Base-by-base conservation (phyloP, 2,888 invertebrate species). In the Amphipoea lucens region DNA sequence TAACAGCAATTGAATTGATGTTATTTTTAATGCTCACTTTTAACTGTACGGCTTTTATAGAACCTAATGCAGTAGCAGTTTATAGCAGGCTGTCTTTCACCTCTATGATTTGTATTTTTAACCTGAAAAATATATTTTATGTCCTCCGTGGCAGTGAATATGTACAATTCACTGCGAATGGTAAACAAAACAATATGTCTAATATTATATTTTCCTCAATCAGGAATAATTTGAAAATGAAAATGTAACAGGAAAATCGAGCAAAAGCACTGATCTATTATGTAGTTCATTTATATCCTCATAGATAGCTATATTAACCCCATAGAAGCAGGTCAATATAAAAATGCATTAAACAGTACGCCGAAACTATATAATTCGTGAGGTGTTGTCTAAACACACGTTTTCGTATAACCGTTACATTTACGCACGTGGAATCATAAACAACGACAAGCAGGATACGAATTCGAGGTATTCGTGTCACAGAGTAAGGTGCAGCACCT, bases 341-440 rank as follows among this genome's bases (percentile, higher is more conserved):
- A 85, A 86, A 83, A 87, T 86, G 70, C 70, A 82, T 69, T 40
- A 79, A 79, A 82, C 71, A 79, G 70, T 76, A 81, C 69, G 71
- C 82, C 72, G 63, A 85, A 79, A 83, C 78, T 86, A 87, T 87
- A 85, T 87, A 89, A 90, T 90, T 90, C 87, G 87, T 84, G 81
- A 88, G 76, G 83, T 81, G 84, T 74, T 85, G 90, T 85, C 86
- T 87, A 88, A 92, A 91, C 93, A 92, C 83, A 93, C 92, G 93
- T 94, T 93, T 93, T 92, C 83, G 88, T 91, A 88, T 93, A 93
- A 95, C 96, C 92, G 96, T 95, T 95, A 91, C 88, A 90, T 91
- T 90, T 86, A 93, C 94, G 93, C 93, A 88, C 75, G 87, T 87
- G 79, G 96, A 94, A 96, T 96, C 88, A 91, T 91, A 94, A 96